These are phyloP conservation scores for Holothuria leucospilota DNA, from an alignment of 53 echinoderm and acorn worm genomes.

Conservation along the genomic window DNA sequence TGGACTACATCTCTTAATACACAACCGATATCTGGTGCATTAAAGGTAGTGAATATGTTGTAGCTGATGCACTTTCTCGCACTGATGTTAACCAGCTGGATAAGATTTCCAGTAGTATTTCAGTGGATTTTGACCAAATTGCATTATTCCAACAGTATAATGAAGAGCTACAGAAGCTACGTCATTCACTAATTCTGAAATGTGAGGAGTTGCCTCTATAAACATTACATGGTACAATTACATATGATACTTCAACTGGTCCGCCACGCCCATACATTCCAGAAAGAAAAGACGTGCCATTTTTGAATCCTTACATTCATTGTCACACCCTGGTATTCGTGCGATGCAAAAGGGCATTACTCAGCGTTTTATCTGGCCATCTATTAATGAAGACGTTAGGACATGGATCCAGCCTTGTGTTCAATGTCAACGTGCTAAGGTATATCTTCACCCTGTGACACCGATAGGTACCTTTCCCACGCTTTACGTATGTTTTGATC, in stretches of 20 bases:
- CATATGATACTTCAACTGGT: too few relatives aligned
- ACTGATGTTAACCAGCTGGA: neutral
- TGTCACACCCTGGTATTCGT: slow-evolving; percentile 60
- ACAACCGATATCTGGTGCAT: slow-evolving; percentile 60
- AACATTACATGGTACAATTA: too few relatives aligned
- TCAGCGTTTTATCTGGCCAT: slow-evolving; percentile 71
- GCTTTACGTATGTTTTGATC: too few relatives aligned
- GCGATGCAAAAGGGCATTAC: slow-evolving; percentile 53
- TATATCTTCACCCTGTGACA: slow-evolving; percentile 60
- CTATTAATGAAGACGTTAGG: slow-evolving; percentile 56
- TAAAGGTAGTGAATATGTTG: slow-evolving; percentile 45
- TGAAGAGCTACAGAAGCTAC: too few relatives aligned
- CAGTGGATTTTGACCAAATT: too few relatives aligned
- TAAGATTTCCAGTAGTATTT: too few relatives aligned
- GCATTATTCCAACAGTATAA: too few relatives aligned
- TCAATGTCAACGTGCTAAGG: too few relatives aligned
- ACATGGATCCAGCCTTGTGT: slow-evolving; percentile 42
- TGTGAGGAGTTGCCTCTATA: too few relatives aligned
- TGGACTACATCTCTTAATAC: slow-evolving; percentile 65
- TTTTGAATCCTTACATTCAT: too few relatives aligned
- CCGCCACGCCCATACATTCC: slow-evolving; percentile 41
- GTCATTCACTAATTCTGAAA: too few relatives aligned
- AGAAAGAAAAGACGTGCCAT: slow-evolving; percentile 24
- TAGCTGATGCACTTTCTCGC: slow-evolving; percentile 52
- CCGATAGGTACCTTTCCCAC: too few relatives aligned